phyloP scores from a whole-genome alignment of 2,113 vertebrate genomes.

The Phylloscopus whistleri region DNA sequence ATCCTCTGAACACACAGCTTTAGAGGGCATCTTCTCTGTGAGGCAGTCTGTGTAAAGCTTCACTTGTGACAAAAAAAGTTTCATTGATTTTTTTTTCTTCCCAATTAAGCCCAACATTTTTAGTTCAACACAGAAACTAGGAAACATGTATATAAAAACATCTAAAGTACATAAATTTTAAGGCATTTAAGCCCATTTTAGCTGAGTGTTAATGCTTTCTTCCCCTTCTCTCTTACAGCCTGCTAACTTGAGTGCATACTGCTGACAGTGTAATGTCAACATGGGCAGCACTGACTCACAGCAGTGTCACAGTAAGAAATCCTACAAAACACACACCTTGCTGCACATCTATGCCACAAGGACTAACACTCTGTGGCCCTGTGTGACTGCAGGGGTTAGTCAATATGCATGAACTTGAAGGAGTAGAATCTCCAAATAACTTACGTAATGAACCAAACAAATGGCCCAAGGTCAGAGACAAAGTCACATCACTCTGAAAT shows the following conservation, averaged over 20 bases:
- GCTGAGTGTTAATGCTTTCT: not conserved
- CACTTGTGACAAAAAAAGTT: not conserved
- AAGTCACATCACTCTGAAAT: not conserved
- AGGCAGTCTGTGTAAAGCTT: not conserved
- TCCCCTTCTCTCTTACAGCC: not conserved
- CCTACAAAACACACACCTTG: not conserved
- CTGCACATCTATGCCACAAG: not conserved
- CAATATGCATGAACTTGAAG: rapidly evolving
- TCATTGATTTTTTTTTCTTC: not conserved
- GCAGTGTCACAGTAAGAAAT: not conserved
- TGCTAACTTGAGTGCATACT: not conserved
- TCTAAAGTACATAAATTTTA: not conserved
- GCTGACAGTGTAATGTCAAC: not conserved
- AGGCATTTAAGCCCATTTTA: not conserved
- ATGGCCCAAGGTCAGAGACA: constrained; percentile 1
- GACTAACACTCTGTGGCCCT: not conserved
- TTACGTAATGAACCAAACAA: not conserved
- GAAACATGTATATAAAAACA: not conserved
- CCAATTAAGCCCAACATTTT: not conserved
- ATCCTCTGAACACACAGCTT: not conserved
- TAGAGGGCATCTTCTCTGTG: not conserved
- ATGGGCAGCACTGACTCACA: not conserved
- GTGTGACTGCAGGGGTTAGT: not conserved
- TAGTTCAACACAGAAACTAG: not conserved
- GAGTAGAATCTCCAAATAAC: not conserved